phyloP scores from a whole-genome alignment of 2,113 vertebrate genomes.

The Propithecus coquereli region DNA sequence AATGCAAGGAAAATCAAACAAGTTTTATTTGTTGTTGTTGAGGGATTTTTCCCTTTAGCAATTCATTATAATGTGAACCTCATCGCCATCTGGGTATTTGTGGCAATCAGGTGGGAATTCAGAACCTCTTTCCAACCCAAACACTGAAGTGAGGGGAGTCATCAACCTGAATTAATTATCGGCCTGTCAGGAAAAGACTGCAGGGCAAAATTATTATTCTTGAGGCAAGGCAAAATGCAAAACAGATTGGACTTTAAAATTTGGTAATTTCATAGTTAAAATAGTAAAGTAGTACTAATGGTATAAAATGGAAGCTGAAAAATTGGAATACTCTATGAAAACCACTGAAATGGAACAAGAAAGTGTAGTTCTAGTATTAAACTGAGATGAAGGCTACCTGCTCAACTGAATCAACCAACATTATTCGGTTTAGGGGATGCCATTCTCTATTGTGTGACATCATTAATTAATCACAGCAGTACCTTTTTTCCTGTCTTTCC shows the following conservation, averaged over 20 bases:
- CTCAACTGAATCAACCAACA: not conserved
- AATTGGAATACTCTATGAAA: not conserved
- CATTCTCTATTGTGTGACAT: not conserved
- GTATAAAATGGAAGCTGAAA: conserved; percentile 8
- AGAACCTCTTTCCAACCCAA: conserved; percentile 35
- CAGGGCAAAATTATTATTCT: conserved; percentile 48
- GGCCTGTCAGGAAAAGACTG: conserved; percentile 29
- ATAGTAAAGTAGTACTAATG: not conserved
- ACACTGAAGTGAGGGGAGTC: not conserved
- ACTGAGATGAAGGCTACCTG: not conserved
- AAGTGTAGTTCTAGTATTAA: not conserved
- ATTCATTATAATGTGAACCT: conserved; percentile 44
- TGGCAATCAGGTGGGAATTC: conserved; percentile 40
- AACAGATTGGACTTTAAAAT: conserved; percentile 26
- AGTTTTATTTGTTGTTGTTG: conserved; percentile 48
- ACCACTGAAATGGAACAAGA: not conserved
- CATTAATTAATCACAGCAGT: not conserved
- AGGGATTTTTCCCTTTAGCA: conserved; percentile 47
- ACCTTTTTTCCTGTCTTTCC: not conserved
- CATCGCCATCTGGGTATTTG: conserved; percentile 28
- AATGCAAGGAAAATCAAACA: conserved; percentile 52
- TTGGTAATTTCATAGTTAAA: conserved; percentile 42
- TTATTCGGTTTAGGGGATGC: not conserved
- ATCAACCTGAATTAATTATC: conserved; percentile 45
- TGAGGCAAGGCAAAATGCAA: conserved; percentile 54